Base-by-base conservation (phyloP, 2,797 vertebrate genomes). In the Anisognathus igniventris region DNA sequence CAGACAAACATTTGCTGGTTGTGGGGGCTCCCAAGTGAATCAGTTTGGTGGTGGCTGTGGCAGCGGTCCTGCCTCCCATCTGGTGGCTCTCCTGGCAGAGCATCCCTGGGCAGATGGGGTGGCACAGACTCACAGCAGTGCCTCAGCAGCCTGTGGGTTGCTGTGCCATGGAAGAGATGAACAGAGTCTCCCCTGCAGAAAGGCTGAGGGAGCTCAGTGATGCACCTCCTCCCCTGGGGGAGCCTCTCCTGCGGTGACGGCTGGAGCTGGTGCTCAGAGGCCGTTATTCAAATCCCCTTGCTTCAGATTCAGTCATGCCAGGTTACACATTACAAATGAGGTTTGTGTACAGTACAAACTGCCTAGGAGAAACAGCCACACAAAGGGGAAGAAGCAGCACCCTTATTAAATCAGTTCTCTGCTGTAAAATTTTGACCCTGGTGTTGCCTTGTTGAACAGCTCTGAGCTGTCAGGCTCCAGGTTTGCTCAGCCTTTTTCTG, bases 381-480 rank as follows among this genome's bases (percentile, higher is more conserved):
- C 42, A 47, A 73, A 90, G 77, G 74, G 78, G 57, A 92, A 88
- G 83, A 62, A 74, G 80, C 88, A 85, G 77, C 88, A 89, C 35
- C 35, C 89, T 86, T 90, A 83, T 44, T 66, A 91, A 95, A 94
- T 95, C 89, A 88, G 25, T 82, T 93, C 54, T 66, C 84, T 90
- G 61, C 39, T 40, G 77, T 74, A 72, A 82, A 94, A 80, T 89
- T 73, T 57, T 74, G 71, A 73, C 42, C 17, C 56, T 10, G 25
- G 73, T n/a, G 42, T 31, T 65, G 27, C 17, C 25, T 44, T 23
- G 47, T 31, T 33, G 23, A 68, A 33, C 4, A 6, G 0, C 31
- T 67, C 33, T 18, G 22, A 92, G 57, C 73, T 23, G 14, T 58
- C 58, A 73, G 39, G 27, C 23, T 77, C 50, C 12, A 31, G 33